phyloP scores from a whole-genome alignment of 2,797 vertebrate genomes.

The Cirrhinus mrigala region DNA sequence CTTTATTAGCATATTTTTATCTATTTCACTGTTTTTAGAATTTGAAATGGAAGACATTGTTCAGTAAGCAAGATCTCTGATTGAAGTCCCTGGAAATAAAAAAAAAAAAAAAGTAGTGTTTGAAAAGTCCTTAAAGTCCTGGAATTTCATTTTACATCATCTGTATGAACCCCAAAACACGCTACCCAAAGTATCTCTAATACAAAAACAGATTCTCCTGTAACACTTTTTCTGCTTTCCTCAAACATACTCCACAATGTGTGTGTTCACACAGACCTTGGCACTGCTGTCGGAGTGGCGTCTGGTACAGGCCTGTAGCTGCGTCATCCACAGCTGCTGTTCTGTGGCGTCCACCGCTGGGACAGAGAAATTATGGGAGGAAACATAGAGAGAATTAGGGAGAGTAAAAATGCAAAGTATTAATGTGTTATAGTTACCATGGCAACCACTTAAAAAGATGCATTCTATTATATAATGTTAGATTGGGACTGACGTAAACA shows the following conservation, averaged over 20 bases:
- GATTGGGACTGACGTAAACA: not conserved
- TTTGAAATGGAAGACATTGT: too few species aligned
- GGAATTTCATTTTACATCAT: too few species aligned
- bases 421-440: not conserved
- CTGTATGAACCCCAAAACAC: not conserved
- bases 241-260: not conserved
- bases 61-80: too few species aligned
- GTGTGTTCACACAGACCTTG: slow-evolving; percentile 80
- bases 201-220: not conserved
- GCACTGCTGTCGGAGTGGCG: slow-evolving; percentile 90
- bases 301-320: slow-evolving; percentile 93
- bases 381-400: slow-evolving; percentile 14
- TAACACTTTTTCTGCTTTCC: not conserved
- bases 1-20: too few species aligned
- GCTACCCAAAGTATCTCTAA: slow-evolving; percentile 8
- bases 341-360: slow-evolving; percentile 91
- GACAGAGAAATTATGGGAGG: slow-evolving; percentile 17
- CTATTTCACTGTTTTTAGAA: too few species aligned
- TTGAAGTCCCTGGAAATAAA: too few species aligned
- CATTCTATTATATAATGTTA: not conserved
- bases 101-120: too few species aligned
- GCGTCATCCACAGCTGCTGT: slow-evolving; percentile 94
- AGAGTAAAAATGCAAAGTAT: not conserved
- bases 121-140: too few species aligned
- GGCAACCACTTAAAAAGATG: not conserved